These are phyloP conservation scores for Drosophila percnosoma DNA, from an alignment of 2,888 invertebrate species.

Conservation along the genomic window DNA sequence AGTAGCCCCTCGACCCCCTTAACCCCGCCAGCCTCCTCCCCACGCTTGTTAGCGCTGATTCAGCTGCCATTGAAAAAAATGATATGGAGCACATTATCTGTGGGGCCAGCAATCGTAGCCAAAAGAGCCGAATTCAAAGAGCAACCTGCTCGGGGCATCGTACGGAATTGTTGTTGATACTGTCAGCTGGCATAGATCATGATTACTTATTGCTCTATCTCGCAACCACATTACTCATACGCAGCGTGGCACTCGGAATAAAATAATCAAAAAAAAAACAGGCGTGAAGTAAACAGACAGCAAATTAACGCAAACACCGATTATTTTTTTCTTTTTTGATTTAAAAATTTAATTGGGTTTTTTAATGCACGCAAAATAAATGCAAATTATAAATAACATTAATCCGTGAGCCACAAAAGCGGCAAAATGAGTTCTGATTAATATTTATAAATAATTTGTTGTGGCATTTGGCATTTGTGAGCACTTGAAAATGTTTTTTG, in stretches of 20 bases:
- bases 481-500: constrained; percentile 40
- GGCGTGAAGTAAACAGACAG: constrained; percentile 48
- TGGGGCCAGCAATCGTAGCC: constrained; percentile 46
- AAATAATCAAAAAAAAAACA: constrained; percentile 1
- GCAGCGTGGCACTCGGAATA: constrained; percentile 62
- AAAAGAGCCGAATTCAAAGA: constrained; percentile 30
- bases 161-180: constrained; percentile 40
- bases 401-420: neutral
- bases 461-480: constrained; percentile 22
- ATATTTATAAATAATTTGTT: constrained; percentile 44
- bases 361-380: constrained; percentile 12
- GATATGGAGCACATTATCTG: constrained; percentile 20
- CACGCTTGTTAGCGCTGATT: constrained; percentile 33
- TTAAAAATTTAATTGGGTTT: constrained; percentile 28
- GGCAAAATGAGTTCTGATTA: constrained; percentile 33
- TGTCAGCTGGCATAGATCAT: constrained; percentile 60
- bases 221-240: constrained; percentile 76
- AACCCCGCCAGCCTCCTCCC: neutral
- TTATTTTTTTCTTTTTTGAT: neutral
- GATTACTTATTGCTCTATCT: constrained; percentile 49
- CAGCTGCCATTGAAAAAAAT: constrained; percentile 47
- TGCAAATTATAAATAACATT: constrained; percentile 45
- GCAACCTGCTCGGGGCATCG: constrained; percentile 18
- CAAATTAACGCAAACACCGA: constrained; percentile 22
- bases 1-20: neutral